Percentiles rank a stretch among this genome's conserved stretches.
phyloP scores from a whole-genome alignment of 1,140 invertebrate species.

The Heliothis virescens region DNA sequence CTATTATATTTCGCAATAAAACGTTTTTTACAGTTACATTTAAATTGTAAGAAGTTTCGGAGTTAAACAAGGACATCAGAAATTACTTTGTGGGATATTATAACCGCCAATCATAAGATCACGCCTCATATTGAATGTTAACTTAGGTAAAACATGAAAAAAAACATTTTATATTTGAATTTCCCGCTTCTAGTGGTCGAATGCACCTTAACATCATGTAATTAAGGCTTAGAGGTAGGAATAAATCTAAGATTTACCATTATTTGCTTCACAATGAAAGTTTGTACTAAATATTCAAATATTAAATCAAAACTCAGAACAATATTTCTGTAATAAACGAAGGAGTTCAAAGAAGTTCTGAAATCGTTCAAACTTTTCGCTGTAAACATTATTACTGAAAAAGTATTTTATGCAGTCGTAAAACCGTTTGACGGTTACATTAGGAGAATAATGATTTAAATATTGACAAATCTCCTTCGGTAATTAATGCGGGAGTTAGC shows the following conservation, averaged over 20 bases:
- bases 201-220: neutral
- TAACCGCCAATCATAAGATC: no score
- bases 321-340: neutral
- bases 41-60: no score
- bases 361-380: neutral
- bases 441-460: slow-evolving; percentile 7
- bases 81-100: no score
- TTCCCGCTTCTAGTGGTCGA: no score
- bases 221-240: neutral
- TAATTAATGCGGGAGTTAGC: neutral
- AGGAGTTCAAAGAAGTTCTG: neutral
- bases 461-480: slow-evolving; percentile 11
- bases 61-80: no score
- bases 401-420: neutral
- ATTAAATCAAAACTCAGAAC: neutral
- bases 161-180: no score
- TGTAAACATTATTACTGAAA: slow-evolving; percentile 1
- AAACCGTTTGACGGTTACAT: neutral
- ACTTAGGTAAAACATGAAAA: no score
- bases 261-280: no score
- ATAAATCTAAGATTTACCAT: no score
- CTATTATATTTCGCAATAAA: no score
- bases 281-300: neutral
- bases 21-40: no score
- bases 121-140: no score